Conservation (phyloP, 2,797 vertebrate genomes). For the Sciurus carolinensis region DNA sequence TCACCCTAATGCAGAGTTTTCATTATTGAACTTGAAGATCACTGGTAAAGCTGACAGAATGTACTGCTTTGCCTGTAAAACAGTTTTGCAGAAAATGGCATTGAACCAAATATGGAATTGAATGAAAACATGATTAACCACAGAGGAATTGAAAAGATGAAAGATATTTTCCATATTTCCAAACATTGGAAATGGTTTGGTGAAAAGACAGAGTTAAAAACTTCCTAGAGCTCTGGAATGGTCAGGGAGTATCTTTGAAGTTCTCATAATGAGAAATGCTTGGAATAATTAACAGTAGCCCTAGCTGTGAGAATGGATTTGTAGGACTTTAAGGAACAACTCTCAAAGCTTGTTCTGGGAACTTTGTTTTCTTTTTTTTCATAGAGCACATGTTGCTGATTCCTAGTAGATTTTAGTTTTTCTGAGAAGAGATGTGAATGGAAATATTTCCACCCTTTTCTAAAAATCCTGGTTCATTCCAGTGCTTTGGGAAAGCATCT, state of each 20-base stretch:
- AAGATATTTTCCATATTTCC: conserved; percentile 64
- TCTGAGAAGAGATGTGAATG: conserved; percentile 78
- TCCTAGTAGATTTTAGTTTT: conserved; percentile 69
- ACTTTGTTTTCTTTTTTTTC: not conserved
- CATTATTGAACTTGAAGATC: not conserved
- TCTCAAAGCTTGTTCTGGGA: conserved; percentile 55
- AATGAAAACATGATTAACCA: conserved; percentile 43
- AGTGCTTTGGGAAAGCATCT: conserved; percentile 70
- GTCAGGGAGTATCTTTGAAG: conserved; percentile 59
- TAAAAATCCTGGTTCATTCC: conserved; percentile 72
- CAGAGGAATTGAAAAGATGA: conserved; percentile 61
- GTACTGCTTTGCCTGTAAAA: conserved; percentile 13
- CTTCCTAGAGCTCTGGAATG: conserved; percentile 60
- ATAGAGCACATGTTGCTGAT: conserved; percentile 4
- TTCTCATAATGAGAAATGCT: not conserved
- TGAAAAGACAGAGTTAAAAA: conserved; percentile 65
- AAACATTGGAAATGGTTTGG: conserved; percentile 25
- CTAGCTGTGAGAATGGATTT: conserved; percentile 42
- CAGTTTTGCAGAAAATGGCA: conserved; percentile 64
- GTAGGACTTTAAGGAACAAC: conserved; percentile 26
- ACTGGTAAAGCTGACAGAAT: not conserved
- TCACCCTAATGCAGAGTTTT: conserved; percentile 21
- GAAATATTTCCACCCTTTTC: conserved; percentile 65
- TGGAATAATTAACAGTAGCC: conserved; percentile 65
- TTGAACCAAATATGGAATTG: conserved; percentile 5